Evolutionary conservation across 2,113 vertebrate genomes (phyloP).

Genomic region (Ochotona curzoniae): DNA sequence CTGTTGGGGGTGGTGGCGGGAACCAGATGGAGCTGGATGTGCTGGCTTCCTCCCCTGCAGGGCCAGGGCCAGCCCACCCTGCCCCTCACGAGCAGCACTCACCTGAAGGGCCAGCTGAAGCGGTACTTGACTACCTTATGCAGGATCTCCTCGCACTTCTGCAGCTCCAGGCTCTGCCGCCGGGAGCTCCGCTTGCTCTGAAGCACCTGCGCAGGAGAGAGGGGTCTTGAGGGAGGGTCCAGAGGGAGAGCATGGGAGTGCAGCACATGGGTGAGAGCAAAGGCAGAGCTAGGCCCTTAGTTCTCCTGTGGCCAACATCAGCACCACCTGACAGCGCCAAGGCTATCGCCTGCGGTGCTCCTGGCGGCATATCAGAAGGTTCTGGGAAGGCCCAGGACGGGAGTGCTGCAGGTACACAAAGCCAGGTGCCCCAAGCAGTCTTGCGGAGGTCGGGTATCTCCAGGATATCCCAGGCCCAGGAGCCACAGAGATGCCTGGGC

Average conservation of each 20-base stretch:
- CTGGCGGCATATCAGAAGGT: too few species aligned
- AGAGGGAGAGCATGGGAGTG: too few species aligned
- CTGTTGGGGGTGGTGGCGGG: constrained; percentile 83
- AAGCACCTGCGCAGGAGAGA: constrained; percentile 88
- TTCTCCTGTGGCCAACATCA: too few species aligned
- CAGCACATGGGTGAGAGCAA: background rate
- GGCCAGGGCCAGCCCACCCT: background rate
- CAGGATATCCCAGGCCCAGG: background rate
- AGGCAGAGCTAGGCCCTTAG: too few species aligned
- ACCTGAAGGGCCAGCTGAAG: constrained; percentile 99
- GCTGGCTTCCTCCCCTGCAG: background rate
- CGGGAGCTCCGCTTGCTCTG: constrained; percentile 88
- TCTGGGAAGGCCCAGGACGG: too few species aligned
- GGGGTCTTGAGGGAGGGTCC: background rate
- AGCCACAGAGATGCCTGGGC: background rate
- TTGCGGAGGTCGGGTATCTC: too few species aligned
- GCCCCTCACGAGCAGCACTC: background rate
- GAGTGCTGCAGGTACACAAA: too few species aligned
- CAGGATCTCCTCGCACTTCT: constrained; percentile 96
- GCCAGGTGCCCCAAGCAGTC: too few species aligned
- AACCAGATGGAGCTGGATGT: background rate
- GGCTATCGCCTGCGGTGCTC: too few species aligned
- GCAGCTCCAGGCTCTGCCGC: constrained; percentile 91
- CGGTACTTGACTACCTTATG: constrained; percentile 95
- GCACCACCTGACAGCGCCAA: too few species aligned